Base-by-base conservation (phyloP, 2,113 vertebrate species). In the Ochotona princeps region DNA sequence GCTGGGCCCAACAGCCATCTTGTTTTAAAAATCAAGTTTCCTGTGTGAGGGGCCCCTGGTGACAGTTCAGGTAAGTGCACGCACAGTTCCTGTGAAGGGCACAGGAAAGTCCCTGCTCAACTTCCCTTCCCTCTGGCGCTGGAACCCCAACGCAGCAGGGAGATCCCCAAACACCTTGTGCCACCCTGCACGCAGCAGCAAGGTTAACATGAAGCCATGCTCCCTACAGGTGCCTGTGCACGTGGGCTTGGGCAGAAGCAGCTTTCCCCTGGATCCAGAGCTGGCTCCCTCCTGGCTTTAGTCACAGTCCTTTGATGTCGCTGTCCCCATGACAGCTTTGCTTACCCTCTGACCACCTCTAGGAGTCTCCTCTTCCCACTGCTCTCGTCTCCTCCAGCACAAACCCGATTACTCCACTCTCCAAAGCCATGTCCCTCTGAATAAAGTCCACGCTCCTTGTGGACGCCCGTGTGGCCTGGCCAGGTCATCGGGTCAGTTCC, bases 371-470 rank as follows among this genome's bases (percentile, higher is more conserved):
- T 21, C 13, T 9, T 66, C 47, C 65, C 44, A 15, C 21, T 13
- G 67, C 18, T 63, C 12, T 84, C 28, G 13, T 26, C 67, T 60
- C 61, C 76, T 60, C 69, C n/a, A 51, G 82, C 7, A 26, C 0
- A 18, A 20, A 20, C 9, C 49, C 20, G 83, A 60, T 83, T 20
- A 76, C 54, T 57, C 35, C 44, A 10, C 10, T 35, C 11, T 30
- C 38, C 44, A 60, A 65, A 3, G 73, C 23, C 69, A 51, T 1
- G n/a, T 66, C 26, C 44, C 66, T 86, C 13, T 25, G 82, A 65
- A 90, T 82, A 87, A 95, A 96, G 88, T 91, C 84, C 78, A 92
- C 2, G 0, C 4, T 87, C 57, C 26, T 91, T 67, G 93, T 47
- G n/a, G 1, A 14, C 15, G 57, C 35, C 0, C 0, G 0, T 5